A percentile compares a stretch with the other conserved stretches of the same genome.
Evolutionary conservation across 1,140 invertebrate genomes (phyloP).

Genomic region (Stegodyphus dumicola): DNA sequence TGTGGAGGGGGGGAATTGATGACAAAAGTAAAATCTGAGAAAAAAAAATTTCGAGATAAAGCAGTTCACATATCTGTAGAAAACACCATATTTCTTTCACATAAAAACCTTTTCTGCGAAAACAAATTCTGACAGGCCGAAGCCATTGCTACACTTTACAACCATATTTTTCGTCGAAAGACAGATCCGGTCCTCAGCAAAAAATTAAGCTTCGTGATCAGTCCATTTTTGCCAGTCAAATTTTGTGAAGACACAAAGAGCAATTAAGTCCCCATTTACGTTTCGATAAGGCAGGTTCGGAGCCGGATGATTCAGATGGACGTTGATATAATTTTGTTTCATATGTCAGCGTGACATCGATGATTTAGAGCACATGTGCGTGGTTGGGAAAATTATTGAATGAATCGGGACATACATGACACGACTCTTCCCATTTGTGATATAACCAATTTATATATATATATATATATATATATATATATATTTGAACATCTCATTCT

Average conservation of each 20-base stretch:
- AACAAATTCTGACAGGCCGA: no score
- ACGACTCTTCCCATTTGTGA: no score
- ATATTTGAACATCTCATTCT: background rate
- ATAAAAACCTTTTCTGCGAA: background rate
- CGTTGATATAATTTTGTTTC: no score
- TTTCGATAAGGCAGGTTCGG: no score
- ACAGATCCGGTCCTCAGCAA: background rate
- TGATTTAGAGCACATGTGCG: background rate
- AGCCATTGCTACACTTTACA: conserved; percentile 20
- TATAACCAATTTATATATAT: no score
- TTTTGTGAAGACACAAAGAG: background rate
- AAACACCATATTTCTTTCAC: background rate
- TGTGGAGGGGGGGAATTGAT: background rate
- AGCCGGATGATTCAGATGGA: no score
- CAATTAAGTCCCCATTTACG: no score
- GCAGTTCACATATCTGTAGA: conserved; percentile 27
- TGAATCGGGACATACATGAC: no score
- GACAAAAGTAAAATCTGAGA: conserved; percentile 29
- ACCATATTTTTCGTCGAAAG: conserved; percentile 22
- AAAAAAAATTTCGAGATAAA: conserved; percentile 27
- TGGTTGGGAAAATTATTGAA: background rate
- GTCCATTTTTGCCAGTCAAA: background rate
- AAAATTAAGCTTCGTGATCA: background rate
- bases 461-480: no score
- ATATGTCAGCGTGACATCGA: no score